Conservation (phyloP, 2,113 vertebrate genomes). For the Passer domesticus region DNA sequence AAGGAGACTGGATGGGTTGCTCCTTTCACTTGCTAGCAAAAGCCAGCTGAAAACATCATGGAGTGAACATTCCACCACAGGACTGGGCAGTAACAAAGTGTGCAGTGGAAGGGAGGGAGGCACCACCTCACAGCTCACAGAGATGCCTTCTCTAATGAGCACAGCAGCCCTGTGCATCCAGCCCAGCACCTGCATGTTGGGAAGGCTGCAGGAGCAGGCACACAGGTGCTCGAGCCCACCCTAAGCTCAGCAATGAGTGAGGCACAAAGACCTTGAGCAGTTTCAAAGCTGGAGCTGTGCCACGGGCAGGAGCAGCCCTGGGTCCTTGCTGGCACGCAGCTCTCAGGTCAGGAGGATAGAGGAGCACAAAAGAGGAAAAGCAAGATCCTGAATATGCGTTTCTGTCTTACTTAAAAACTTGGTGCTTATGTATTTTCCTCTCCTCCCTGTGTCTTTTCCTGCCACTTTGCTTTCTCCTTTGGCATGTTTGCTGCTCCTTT, state of each 20-base stretch:
- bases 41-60: not conserved
- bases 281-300: not conserved
- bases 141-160: accelerated
- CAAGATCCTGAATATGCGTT: not conserved
- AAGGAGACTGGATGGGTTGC: not conserved
- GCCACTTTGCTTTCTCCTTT: slow-evolving; percentile 30
- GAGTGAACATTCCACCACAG: not conserved
- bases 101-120: not conserved
- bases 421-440: not conserved
- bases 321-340: not conserved
- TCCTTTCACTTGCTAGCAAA: not conserved
- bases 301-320: not conserved
- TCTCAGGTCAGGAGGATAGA: not conserved
- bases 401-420: not conserved
- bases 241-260: not conserved
- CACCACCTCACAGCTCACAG: not conserved
- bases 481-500: slow-evolving; percentile 14
- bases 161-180: accelerated
- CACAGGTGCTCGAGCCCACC: not conserved
- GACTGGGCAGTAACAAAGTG: not conserved
- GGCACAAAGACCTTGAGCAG: not conserved
- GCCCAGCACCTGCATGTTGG: accelerated
- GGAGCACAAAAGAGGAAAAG: not conserved
- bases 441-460: not conserved
- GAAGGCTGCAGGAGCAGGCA: not conserved